phyloP scores from a whole-genome alignment of 2,113 vertebrate species.

The Hymenochirus boettgeri region DNA sequence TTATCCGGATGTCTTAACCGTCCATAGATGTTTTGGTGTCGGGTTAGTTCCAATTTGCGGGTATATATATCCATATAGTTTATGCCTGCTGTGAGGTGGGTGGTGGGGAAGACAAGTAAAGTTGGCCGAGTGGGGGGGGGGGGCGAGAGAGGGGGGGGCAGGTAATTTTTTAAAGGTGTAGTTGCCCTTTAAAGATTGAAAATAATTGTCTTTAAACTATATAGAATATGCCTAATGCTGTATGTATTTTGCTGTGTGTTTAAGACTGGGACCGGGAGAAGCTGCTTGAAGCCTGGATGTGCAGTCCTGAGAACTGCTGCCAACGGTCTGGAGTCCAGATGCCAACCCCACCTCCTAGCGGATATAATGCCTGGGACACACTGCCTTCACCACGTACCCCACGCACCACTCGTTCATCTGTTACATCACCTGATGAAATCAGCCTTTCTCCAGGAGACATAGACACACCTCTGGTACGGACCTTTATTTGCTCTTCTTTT shows the following conservation, averaged over 20 bases:
- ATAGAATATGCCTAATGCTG: no score
- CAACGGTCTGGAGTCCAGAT: conserved; percentile 94
- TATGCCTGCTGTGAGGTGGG: no score
- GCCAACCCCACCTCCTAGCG: conserved; percentile 91
- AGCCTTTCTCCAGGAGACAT: conserved; percentile 84
- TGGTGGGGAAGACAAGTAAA: no score
- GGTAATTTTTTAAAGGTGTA: no score
- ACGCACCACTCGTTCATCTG: conserved; percentile 84
- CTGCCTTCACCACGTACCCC: conserved; percentile 90
- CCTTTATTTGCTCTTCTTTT: neutral
- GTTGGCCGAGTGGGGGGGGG: no score
- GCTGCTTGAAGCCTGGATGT: conserved; percentile 97
- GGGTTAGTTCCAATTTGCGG: no score
- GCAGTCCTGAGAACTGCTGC: conserved; percentile 87
- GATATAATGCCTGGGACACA: conserved; percentile 94
- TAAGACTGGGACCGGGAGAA: conserved; percentile 97
- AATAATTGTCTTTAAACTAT: no score
- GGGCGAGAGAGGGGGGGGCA: no score
- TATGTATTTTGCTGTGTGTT: conserved; percentile 27
- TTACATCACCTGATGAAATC: conserved; percentile 90
- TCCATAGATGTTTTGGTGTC: no score
- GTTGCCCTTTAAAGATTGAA: no score
- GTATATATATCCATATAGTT: no score
- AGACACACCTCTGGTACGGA: conserved; percentile 75
- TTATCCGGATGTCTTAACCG: no score